These are phyloP conservation scores for Acronicta aceris DNA, from an alignment of 2,888 invertebrate genomes.

Conservation along the genomic window DNA sequence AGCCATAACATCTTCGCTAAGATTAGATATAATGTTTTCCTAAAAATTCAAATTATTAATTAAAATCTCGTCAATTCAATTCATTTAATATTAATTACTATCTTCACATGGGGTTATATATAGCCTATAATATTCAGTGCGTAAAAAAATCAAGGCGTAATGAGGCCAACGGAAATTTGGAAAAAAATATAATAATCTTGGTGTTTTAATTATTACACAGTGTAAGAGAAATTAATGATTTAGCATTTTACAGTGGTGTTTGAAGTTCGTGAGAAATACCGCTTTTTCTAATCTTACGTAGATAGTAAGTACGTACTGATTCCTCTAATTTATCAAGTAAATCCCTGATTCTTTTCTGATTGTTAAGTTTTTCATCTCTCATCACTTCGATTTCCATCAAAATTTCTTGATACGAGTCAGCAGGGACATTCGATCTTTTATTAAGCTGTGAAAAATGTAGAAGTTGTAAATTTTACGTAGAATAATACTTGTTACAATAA, in stretches of 20 bases:
- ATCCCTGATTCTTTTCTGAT: constrained; percentile 70
- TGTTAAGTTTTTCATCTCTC: constrained; percentile 72
- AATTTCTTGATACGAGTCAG: constrained; percentile 59
- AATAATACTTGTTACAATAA: too few species aligned
- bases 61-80: neutral
- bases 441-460: constrained; percentile 51
- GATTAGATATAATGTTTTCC: constrained; percentile 72
- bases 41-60: constrained; percentile 60
- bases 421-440: constrained; percentile 45
- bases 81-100: too few species aligned
- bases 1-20: constrained; percentile 70
- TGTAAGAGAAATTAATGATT: too few species aligned
- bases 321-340: constrained; percentile 74
- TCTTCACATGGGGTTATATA: too few species aligned
- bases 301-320: constrained; percentile 64
- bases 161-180: too few species aligned
- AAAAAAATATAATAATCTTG: too few species aligned
- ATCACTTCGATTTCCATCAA: constrained; percentile 72
- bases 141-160: too few species aligned
- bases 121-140: too few species aligned
- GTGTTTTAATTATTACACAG: too few species aligned
- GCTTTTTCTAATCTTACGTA: too few species aligned
- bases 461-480: neutral
- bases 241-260: too few species aligned
- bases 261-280: too few species aligned